A percentile compares a stretch with the other conserved stretches of the same genome.
Conservation (phyloP, 2,797 vertebrate species). For the Pagetopsis macropterus region DNA sequence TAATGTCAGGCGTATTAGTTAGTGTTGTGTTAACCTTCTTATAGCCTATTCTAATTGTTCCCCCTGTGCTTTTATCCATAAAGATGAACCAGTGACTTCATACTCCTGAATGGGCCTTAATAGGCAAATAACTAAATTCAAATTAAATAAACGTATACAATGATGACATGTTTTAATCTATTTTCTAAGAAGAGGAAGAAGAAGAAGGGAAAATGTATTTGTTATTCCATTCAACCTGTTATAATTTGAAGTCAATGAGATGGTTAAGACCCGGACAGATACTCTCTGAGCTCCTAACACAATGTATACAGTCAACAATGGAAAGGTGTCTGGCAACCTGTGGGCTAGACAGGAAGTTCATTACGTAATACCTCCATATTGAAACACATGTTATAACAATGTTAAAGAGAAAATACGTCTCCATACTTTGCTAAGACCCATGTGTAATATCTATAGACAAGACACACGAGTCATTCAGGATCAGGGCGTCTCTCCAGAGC, state of each 20-base stretch:
- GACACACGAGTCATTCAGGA: conserved; percentile 31
- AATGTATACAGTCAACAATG: conserved; percentile 51
- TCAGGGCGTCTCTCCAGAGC: conserved; percentile 59
- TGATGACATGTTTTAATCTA: no score
- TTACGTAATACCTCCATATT: background rate
- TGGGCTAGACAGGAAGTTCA: background rate
- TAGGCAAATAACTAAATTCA: background rate
- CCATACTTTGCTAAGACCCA: background rate
- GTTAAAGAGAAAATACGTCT: background rate
- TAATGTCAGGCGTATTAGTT: background rate
- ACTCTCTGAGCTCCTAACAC: background rate
- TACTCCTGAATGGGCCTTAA: background rate
- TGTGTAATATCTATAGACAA: conserved; percentile 17
- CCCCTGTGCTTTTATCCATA: background rate
- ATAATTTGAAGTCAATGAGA: background rate
- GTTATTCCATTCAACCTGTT: background rate
- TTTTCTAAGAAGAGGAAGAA: no score
- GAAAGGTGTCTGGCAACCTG: conserved; percentile 1
- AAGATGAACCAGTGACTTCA: background rate
- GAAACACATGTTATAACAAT: background rate
- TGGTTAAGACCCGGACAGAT: background rate
- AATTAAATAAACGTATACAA: no score
- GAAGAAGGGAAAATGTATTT: background rate
- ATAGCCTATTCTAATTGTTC: background rate
- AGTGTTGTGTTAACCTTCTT: background rate